phyloP scores from a whole-genome alignment of 2,797 vertebrate species.

The Tapera naevia region DNA sequence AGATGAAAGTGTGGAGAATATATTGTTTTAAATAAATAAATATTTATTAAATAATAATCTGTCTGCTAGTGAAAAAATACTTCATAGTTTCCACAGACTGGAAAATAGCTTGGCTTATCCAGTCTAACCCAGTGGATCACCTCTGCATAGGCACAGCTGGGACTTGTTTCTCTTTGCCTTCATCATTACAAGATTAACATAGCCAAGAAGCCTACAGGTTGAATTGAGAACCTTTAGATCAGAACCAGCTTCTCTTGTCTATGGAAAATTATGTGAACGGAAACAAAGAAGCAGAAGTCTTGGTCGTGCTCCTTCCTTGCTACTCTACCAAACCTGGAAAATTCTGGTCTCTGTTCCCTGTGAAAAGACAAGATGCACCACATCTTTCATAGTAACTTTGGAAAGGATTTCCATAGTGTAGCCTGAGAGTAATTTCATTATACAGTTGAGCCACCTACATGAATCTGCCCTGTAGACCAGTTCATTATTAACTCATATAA shows the following conservation, averaged over 20 bases:
- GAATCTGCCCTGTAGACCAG: background rate
- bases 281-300: background rate
- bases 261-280: background rate
- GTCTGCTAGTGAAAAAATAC: background rate
- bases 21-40: too few species aligned
- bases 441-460: fast-evolving
- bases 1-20: background rate
- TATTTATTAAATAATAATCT: background rate
- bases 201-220: background rate
- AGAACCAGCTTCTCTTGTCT: background rate
- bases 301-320: fast-evolving
- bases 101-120: background rate
- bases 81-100: background rate
- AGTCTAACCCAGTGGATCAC: background rate
- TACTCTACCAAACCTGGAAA: background rate
- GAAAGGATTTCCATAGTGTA: background rate
- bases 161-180: background rate
- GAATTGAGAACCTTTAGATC: background rate
- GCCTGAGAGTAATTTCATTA: background rate
- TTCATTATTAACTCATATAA: background rate
- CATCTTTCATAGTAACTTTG: background rate
- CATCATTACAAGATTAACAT: background rate
- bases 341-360: background rate
- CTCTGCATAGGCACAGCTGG: background rate
- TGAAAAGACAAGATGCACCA: background rate